phyloP scores from a whole-genome alignment of 2,113 vertebrate species.

The Mugil cephalus region DNA sequence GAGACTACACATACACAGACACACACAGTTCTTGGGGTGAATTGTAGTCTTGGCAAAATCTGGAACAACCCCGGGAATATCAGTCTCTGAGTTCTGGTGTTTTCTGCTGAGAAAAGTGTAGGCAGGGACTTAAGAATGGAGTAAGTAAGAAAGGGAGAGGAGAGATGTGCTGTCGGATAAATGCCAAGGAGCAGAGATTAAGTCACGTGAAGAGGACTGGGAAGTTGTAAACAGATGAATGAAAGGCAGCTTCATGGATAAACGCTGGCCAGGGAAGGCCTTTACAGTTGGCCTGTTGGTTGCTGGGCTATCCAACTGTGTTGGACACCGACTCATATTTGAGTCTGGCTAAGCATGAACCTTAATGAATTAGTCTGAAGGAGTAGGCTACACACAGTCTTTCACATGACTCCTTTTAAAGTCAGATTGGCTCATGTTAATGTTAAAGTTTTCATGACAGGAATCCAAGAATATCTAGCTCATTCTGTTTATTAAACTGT shows the following conservation, averaged over 20 bases:
- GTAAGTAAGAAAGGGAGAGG: neutral
- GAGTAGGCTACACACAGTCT: too few species aligned
- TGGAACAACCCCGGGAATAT: slow-evolving; percentile 36
- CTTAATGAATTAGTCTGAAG: too few species aligned
- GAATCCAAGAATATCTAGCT: too few species aligned
- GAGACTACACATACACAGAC: neutral
- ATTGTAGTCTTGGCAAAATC: slow-evolving; percentile 17
- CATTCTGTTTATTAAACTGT: too few species aligned
- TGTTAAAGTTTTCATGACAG: too few species aligned
- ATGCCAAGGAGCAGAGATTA: neutral
- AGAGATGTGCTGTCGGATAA: slow-evolving; percentile 1
- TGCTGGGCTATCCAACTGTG: too few species aligned
- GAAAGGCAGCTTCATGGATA: slow-evolving; percentile 7
- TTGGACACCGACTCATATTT: too few species aligned
- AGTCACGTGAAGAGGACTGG: neutral
- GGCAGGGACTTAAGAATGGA: neutral
- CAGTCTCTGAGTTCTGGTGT: slow-evolving; percentile 10
- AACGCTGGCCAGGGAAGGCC: slow-evolving; percentile 10
- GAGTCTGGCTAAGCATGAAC: too few species aligned
- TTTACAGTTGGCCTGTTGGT: too few species aligned
- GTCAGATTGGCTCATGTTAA: too few species aligned
- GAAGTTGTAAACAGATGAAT: slow-evolving; percentile 19
- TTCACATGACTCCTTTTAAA: too few species aligned
- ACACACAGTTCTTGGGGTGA: neutral
- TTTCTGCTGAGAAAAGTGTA: neutral